Percentiles rank a stretch among this genome's conserved stretches.
Evolutionary conservation across 2,113 vertebrate genomes (phyloP).

Genomic region (Gambusia holbrooki): DNA sequence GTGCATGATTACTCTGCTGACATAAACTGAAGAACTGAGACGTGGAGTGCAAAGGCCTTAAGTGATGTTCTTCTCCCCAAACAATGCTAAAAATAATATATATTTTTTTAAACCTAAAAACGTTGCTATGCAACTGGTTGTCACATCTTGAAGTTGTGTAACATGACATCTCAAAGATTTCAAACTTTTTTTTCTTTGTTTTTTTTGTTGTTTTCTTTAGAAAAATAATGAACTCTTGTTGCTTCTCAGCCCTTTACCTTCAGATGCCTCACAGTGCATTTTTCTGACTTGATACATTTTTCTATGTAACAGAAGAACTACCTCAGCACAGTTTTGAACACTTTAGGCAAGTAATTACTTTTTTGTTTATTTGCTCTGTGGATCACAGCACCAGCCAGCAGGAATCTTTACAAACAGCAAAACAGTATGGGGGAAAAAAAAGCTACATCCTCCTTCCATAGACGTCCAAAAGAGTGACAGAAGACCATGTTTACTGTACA

Average conservation of each 20-base stretch:
- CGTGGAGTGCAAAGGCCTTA: background rate
- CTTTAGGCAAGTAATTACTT: constrained; percentile 10
- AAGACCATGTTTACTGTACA: constrained; percentile 37
- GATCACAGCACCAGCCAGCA: constrained; percentile 25
- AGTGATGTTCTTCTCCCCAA: background rate
- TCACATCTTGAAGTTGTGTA: background rate
- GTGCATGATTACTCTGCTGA: background rate
- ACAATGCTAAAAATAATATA: background rate
- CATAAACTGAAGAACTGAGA: background rate
- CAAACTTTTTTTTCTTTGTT: background rate
- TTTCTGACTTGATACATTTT: background rate
- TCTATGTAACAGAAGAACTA: constrained; percentile 7
- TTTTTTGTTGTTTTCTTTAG: background rate
- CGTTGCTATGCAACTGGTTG: background rate
- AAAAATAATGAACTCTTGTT: constrained; percentile 1
- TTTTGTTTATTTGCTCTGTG: background rate
- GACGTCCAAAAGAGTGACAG: constrained; percentile 24
- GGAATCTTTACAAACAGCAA: constrained; percentile 34
- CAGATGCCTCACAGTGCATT: background rate
- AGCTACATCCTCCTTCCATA: constrained; percentile 37
- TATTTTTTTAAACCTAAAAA: background rate
- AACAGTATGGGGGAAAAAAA: background rate
- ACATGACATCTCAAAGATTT: background rate
- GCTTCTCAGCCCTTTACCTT: background rate
- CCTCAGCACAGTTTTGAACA: constrained; percentile 4